Evolutionary conservation across 2,888 invertebrate species (phyloP), one percentile per base, ranked within the genome.

Genomic region (Gymnocheta viridis): DNA sequence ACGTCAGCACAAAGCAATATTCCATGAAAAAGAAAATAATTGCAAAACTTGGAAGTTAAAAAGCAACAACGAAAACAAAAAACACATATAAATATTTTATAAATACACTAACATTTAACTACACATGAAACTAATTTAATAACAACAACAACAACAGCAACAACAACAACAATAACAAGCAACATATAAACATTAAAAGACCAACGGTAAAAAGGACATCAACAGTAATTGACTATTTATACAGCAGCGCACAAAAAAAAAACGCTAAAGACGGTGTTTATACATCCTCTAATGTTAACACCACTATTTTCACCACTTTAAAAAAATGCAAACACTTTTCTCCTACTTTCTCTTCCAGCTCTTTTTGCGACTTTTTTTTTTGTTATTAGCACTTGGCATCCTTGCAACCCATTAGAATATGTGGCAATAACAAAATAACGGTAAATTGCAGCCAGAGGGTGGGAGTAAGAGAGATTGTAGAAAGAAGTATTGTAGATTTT

Each of bases 171-270:
- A 35, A 10, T n/a, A n/a, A n/a, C n/a, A n/a, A 29, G 54, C 41
- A 44, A 70, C 32, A 29, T 66, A 66, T 58, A 24, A 77, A 47
- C 69, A 49, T 49, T 51, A 60, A 62, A 17, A 76, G 32, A 64
- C 14, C 10, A 29, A 22, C 66, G n/a, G 41, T 32, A 47, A 67
- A 69, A 78, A 82, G 78, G 73, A 69, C 82, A 78, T 73, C 78
- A 73, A 67, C 72, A 67, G 67, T 70, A 82, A 73, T 82, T 82
- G 72, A 72, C 67, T 82, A 56, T 82, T 73, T 78, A 47, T 49
- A 49, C 17, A 49, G 29, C 47, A 72, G 29, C 17, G 56, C 27
- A 47, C 14, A 32, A 27, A 19, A 41, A 56, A 35, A 47, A 58
- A 56, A 2, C 27, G 27, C 27, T 51, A 27, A 49, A 47, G 5